These are phyloP conservation scores for Spea bombifrons DNA, from an alignment of 2,113 vertebrate species.

Conservation along the genomic window DNA sequence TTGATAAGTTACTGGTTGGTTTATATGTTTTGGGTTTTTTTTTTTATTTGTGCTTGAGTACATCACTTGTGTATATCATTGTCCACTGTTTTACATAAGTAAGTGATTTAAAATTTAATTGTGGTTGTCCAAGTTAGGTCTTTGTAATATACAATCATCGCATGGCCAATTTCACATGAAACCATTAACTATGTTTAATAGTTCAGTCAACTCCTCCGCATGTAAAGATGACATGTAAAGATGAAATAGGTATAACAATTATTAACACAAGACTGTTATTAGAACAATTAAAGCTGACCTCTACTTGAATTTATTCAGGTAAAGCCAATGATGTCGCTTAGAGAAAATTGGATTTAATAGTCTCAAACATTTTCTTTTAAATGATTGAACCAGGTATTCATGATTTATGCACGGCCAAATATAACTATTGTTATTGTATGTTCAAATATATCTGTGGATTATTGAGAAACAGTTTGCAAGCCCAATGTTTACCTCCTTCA, in stretches of 20 bases:
- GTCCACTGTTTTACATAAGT: not conserved
- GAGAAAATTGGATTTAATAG: no score
- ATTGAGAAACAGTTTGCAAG: no score
- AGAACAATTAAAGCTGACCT: conserved; percentile 34
- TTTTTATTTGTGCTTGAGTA: no score
- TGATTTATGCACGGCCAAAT: no score
- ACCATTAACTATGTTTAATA: not conserved
- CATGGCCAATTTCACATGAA: conserved; percentile 1
- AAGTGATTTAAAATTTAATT: not conserved
- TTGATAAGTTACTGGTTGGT: no score
- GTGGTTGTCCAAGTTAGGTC: conserved; percentile 1
- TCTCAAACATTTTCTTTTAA: no score
- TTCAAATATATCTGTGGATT: no score
- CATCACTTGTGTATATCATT: no score
- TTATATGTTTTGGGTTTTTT: no score
- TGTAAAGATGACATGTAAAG: conserved; percentile 19
- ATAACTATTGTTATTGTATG: no score
- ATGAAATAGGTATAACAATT: conserved; percentile 26
- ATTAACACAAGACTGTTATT: conserved; percentile 14
- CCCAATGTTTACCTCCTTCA: no score
- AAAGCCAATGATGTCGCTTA: not conserved
- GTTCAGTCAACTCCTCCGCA: conserved; percentile 29
- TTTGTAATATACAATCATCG: not conserved
- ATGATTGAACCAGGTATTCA: no score
- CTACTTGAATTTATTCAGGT: conserved; percentile 14